Base-by-base conservation (phyloP, 2,797 vertebrate genomes). In the Tachyglossus aculeatus region DNA sequence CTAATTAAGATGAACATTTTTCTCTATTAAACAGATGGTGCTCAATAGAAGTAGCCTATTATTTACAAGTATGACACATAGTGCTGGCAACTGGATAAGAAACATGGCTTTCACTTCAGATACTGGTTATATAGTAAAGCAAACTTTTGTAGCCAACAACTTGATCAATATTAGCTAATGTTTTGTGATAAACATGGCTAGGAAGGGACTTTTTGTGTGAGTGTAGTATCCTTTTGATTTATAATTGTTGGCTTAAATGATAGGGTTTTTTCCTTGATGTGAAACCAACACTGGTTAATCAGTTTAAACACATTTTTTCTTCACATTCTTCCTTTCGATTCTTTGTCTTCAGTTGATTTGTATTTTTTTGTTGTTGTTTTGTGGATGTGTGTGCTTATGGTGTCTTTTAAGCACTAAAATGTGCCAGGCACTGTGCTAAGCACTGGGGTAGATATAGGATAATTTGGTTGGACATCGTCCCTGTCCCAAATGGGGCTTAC, bases 1-100 rank as follows among this genome's bases (percentile, higher is more conserved):
- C 81, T 89, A 89, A 90, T 90, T 86, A 90, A 84, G 74, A 87
- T 74, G 81, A 86, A 82, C 73, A 72, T 88, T 91, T 86, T 86
- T 84, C 71, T 86, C 59, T 83, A 77, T 85, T 78, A 88, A 70
- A 85, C 87, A 91, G 84, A 84, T 88, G 86, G 85, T 74, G 74
- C 75, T 86, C 86, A 77, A 73, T 83, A 81, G 81, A 84, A 83
- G 57, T 15, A 55, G 73, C 77, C 83, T 18, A 0, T 71, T 86
- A 84, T 84, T 90, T 87, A 86, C 77, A 85, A 88, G 77, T 45
- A 32, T 71, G 84, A 74, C 68, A 78, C 71, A 80, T 68, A 78
- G 74, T 71, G 37, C 72, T 31, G 47, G 73, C 70, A 54, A 57
- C 79, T 71, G 65, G 77, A 45, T 80, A 33, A 70, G 63, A 85